Evolutionary conservation across 2,888 invertebrate genomes (phyloP).

Genomic region (Caenorhabditis sp.): DNA sequence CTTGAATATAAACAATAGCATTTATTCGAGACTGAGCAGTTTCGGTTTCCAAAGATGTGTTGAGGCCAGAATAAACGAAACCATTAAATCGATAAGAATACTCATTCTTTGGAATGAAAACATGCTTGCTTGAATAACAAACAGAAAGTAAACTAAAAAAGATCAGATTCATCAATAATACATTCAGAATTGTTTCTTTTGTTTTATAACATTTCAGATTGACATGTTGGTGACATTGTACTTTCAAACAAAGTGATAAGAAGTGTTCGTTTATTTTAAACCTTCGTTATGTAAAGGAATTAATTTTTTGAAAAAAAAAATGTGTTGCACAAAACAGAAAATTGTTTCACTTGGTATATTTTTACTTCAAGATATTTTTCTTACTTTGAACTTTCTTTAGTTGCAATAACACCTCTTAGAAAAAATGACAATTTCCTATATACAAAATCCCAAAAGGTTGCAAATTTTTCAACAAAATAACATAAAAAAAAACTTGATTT

Average conservation of each 20-base stretch:
- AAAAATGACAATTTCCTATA: no score
- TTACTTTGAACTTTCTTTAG: no score
- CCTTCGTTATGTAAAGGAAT: no score
- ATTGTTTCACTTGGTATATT: no score
- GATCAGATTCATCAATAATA: no score
- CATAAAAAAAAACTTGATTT: no score
- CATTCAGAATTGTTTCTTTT: background rate
- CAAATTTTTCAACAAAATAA: no score
- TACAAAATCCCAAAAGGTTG: no score
- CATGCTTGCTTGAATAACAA: background rate
- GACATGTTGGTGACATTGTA: background rate
- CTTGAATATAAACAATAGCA: background rate
- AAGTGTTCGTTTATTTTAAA: background rate
- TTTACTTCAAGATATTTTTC: no score
- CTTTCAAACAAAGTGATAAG: background rate
- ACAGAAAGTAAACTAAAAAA: background rate
- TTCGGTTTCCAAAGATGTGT: background rate
- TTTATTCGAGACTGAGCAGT: background rate
- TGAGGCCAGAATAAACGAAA: background rate
- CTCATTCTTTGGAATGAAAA: background rate
- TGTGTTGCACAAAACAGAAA: no score
- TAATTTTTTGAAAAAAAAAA: no score
- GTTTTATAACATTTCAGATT: background rate
- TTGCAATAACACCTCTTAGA: no score
- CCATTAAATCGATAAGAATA: background rate